Base-by-base conservation (phyloP, 2,888 invertebrate species). In the Acrobasis repandana region DNA sequence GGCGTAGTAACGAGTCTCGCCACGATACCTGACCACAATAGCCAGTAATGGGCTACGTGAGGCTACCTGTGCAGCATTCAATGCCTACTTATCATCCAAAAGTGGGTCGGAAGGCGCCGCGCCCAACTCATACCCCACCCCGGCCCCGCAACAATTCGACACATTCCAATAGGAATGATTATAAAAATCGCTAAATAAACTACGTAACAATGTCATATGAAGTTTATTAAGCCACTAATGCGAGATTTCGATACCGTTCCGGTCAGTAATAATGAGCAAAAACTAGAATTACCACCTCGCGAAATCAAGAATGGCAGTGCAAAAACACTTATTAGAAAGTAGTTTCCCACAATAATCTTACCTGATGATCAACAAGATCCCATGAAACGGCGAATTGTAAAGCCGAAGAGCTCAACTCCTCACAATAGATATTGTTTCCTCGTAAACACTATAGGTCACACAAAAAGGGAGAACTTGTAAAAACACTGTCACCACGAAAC, bases 351-450 rank as follows among this genome's bases (percentile, higher is more conserved):
- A 62, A 54, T 61, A 28, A 56, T 69, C 83, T 78, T 77, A 90
- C 90, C 90, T 90, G 84, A 82, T 80, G 78, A 82, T 89, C 84
- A 91, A 83, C 89, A 89, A 90, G 85, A 88, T 90, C 91, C 90
- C 91, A 91, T 91, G 86, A 90, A 90, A 85, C 80, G 82, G 78
- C 79, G 73, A 85, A 76, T 79, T 76, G 75, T 77, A 76, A 76
- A 77, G 77, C 83, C 76, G 77, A 77, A 78, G 77, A 80, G 76
- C 76, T 76, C 77, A 69, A 74, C 72, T 72, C 74, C 69, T 72
- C 70, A 75, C 74, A 74, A 71, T 79, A 83, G 79, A 81, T 83
- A 82, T 80, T 74, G 80, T 80, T 83, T 78, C 82, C 72, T 89
- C 88, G 85, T 89, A 90, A 90, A 90, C 90, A 90, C 86, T 83